A percentile compares a stretch with the other conserved stretches of the same genome.
Evolutionary conservation across 2,888 invertebrate genomes (phyloP).

Genomic region (Theretra japonica): DNA sequence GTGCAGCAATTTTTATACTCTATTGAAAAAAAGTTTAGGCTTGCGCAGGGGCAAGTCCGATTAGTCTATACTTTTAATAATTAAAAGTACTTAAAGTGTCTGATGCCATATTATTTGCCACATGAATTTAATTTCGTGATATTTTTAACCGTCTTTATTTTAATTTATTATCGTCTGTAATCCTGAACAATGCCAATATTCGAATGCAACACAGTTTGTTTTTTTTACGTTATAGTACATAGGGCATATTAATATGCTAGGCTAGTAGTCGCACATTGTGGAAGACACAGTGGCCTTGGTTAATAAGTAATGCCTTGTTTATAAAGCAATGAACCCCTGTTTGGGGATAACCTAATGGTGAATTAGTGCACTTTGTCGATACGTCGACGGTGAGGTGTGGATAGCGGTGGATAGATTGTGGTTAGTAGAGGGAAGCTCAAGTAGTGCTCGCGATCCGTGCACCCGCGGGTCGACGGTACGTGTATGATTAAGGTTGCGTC

Average conservation of each 20-base stretch:
- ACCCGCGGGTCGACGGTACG: constrained; percentile 3
- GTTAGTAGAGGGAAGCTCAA: constrained; percentile 16
- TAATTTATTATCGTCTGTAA: constrained; percentile 73
- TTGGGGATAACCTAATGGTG: constrained; percentile 37
- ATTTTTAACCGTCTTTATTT: constrained; percentile 75
- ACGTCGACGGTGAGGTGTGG: constrained; percentile 33
- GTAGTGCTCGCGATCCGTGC: not conserved
- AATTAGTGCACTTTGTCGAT: constrained; percentile 34
- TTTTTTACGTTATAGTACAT: constrained; percentile 55
- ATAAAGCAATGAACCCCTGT: constrained; percentile 69
- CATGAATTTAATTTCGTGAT: constrained; percentile 81
- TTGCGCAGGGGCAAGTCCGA: constrained; percentile 49
- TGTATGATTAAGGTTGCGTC: constrained; percentile 37
- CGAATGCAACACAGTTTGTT: constrained; percentile 52
- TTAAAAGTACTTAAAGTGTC: constrained; percentile 80
- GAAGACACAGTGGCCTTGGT: constrained; percentile 77
- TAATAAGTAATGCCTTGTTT: constrained; percentile 70
- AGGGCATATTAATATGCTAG: constrained; percentile 75
- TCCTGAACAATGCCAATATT: constrained; percentile 67
- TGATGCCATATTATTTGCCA: constrained; percentile 84
- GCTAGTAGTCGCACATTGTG: constrained; percentile 77
- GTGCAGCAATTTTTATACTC: constrained; percentile 51
- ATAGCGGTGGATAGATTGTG: constrained; percentile 7
- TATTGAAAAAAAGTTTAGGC: constrained; percentile 41
- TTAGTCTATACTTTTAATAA: constrained; percentile 66